A percentile compares a stretch with the other conserved stretches of the same genome.
Conservation (phyloP, 2,797 vertebrate species). For the Antrozous pallidus region DNA sequence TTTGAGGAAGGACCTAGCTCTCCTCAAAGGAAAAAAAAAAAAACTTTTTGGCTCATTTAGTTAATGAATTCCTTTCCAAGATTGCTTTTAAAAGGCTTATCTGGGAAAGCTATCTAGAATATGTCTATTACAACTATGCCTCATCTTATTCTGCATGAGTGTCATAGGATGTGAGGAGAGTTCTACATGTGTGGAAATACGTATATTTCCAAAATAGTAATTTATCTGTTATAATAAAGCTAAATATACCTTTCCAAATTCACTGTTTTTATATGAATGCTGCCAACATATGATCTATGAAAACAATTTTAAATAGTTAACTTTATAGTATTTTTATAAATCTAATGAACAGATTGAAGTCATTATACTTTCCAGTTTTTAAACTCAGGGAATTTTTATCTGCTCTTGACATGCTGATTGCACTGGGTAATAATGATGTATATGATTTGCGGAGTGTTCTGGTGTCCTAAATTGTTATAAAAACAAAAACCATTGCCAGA, state of each 20-base stretch:
- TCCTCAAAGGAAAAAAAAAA: constrained; percentile 42
- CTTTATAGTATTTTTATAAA: constrained; percentile 35
- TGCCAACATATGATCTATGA: constrained; percentile 15
- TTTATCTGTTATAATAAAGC: constrained; percentile 27
- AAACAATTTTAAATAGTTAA: constrained; percentile 38
- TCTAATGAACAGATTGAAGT: neutral
- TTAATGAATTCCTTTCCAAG: constrained; percentile 54
- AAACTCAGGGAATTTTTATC: neutral
- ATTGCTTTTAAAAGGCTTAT: constrained; percentile 41
- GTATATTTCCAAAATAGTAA: constrained; percentile 26
- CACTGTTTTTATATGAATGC: neutral
- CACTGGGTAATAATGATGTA: neutral
- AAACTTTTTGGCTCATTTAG: constrained; percentile 30
- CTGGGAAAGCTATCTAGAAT: constrained; percentile 41
- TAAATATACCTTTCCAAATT: constrained; percentile 27
- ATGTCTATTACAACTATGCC: neutral
- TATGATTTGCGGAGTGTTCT: neutral
- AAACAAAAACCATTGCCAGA: constrained; percentile 47
- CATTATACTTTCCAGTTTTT: constrained; percentile 8
- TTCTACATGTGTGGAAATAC: constrained; percentile 11
- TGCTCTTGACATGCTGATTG: constrained; percentile 38
- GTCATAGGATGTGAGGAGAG: neutral
- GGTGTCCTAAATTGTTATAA: neutral
- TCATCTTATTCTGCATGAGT: neutral
- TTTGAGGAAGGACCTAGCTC: constrained; percentile 40